Conservation (phyloP, 64 coral and sea anemone genomes). For the Actinia equina region DNA sequence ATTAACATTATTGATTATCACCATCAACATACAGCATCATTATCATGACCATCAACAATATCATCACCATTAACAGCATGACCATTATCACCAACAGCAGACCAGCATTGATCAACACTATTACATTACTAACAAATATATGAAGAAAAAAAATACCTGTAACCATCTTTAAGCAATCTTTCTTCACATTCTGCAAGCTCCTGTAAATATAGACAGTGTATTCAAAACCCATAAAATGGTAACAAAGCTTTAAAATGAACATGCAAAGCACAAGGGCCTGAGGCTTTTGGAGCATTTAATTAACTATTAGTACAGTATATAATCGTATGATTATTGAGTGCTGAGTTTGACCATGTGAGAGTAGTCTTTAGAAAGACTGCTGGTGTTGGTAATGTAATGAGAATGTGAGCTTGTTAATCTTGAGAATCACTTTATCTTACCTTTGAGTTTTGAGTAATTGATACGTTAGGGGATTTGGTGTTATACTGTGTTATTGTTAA, state of each 20-base stretch:
- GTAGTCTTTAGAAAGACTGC: no score
- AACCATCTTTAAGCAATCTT: conserved; percentile 84
- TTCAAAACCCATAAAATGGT: neutral
- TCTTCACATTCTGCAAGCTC: conserved; percentile 84
- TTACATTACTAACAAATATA: no score
- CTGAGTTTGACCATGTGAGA: no score
- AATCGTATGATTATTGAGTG: no score
- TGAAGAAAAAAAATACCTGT: conserved; percentile 27
- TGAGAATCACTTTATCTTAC: neutral
- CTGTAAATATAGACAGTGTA: conserved; percentile 20
- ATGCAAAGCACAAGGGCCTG: no score
- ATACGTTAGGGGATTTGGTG: neutral
- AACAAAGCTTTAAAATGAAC: no score
- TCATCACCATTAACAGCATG: neutral
- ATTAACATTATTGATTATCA: neutral
- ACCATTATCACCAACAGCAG: neutral
- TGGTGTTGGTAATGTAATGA: no score
- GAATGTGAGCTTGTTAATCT: no score
- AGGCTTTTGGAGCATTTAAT: no score
- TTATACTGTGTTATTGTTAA: conserved; percentile 9
- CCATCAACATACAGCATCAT: neutral
- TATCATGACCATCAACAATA: neutral
- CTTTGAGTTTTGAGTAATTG: conserved; percentile 28
- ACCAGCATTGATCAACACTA: no score
- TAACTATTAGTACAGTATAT: no score